Evolutionary conservation across 2,797 vertebrate species (phyloP), one percentile per base, ranked within the genome.

Genomic region (Hemibagrus guttatus): DNA sequence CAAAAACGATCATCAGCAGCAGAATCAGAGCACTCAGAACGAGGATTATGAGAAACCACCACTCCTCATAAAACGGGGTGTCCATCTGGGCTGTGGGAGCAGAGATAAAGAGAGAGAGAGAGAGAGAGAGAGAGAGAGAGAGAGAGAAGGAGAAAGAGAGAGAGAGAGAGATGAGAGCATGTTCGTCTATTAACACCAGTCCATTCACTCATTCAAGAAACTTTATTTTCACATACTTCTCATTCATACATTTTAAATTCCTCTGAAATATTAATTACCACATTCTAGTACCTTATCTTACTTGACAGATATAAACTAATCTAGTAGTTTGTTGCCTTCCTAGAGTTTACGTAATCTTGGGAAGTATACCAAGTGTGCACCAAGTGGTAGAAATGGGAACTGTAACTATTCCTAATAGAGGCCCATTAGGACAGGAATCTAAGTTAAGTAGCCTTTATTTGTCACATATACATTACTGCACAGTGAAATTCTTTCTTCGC

Each of bases 1-100:
- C 91, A 75, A 99, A 97, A 58, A 96, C 96, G 89, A 97, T 93
- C 84, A 98, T 91, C 87, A 99, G 95, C 81, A 98, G 91, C 71
- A 98, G 93, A 90, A 99, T 96, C 88, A 99, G 94, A 81, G 96
- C 96, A 54, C 96, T 96, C 81, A 99, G 96, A 0, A 96, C 97
- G 95, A 97, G 95, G 91, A 99, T 97, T 87, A 99, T 92, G 72
- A 98, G 94, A 93, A 99, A 99, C 98, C 98, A 99, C 98, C 98
- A 98, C 93, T 99, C 97, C 89, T 97, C 97, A 0, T 99, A 99
- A 95, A 99, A 98, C 0, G 96, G 97, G 35, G 95, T 93, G 88
- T 97, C 97, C 0, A 91, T 91, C 92, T 98, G 95, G 0, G 97
- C 98, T 99, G 91, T 83, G 91, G 85, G 61, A 85, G 75, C 3